phyloP scores from a whole-genome alignment of 2,888 invertebrate species.

The Pelosia muscerda region DNA sequence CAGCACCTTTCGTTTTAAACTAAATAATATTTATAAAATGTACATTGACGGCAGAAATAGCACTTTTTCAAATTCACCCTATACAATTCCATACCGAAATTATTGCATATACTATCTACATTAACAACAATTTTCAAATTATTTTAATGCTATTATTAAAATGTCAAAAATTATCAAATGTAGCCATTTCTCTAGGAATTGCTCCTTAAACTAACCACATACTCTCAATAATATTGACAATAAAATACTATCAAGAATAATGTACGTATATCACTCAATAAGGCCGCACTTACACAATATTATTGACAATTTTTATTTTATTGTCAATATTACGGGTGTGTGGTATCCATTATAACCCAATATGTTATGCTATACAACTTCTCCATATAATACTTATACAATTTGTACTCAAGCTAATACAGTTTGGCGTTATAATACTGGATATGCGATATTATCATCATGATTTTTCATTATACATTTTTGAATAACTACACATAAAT shows the following conservation, averaged over 20 bases:
- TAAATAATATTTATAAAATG: neutral
- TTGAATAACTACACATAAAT: slow-evolving; percentile 31
- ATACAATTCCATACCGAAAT: neutral
- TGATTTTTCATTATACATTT: slow-evolving; percentile 20
- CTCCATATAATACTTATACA: slow-evolving; percentile 22
- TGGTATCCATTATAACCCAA: neutral
- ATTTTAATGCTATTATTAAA: slow-evolving; percentile 15
- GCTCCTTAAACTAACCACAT: neutral
- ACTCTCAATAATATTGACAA: neutral
- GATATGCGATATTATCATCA: slow-evolving; percentile 53
- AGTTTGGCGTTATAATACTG: slow-evolving; percentile 68
- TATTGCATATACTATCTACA: slow-evolving; percentile 6
- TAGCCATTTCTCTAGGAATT: slow-evolving; percentile 2
- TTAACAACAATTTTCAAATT: slow-evolving; percentile 24
- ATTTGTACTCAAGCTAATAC: slow-evolving; percentile 52
- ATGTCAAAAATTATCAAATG: slow-evolving; percentile 25
- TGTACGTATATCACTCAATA: too few relatives aligned
- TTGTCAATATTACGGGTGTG: too few relatives aligned
- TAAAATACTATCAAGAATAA: too few relatives aligned
- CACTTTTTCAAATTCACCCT: neutral
- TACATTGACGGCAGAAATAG: neutral
- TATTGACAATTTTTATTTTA: too few relatives aligned
- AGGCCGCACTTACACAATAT: too few relatives aligned
- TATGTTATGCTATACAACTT: slow-evolving; percentile 26
- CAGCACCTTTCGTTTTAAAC: neutral